Evolutionary conservation across 2,113 vertebrate species (phyloP).

Genomic region (Bubo bubo): DNA sequence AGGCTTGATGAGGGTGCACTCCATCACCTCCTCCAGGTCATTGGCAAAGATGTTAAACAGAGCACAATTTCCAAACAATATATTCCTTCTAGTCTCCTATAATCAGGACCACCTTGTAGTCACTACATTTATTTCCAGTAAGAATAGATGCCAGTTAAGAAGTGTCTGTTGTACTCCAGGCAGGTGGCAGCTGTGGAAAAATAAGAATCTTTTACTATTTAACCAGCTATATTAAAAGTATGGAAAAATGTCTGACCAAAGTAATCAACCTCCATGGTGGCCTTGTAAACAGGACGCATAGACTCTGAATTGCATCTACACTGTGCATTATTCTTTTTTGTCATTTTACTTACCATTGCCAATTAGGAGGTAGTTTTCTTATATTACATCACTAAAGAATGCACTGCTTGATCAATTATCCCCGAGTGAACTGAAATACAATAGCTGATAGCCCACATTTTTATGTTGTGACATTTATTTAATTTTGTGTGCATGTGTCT

Average conservation of each 20-base stretch:
- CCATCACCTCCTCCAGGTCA: background rate
- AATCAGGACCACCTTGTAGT: background rate
- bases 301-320: background rate
- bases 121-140: background rate
- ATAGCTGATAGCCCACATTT: constrained; percentile 23
- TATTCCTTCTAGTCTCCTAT: background rate
- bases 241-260: background rate
- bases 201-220: background rate
- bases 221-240: background rate
- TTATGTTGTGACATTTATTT: constrained; percentile 48
- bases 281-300: constrained; percentile 9
- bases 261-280: background rate
- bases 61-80: background rate
- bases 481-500: constrained; percentile 33
- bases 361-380: constrained; percentile 14
- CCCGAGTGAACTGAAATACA: background rate
- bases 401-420: constrained; percentile 8
- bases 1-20: background rate
- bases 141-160: background rate
- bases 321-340: background rate
- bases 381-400: background rate
- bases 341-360: background rate
- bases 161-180: background rate
- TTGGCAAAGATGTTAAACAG: background rate
- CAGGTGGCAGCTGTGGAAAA: constrained; percentile 43